Percentiles rank a stretch among this genome's conserved stretches.
Evolutionary conservation across 2,113 vertebrate species (phyloP).

Genomic region (Sardina pilchardus): DNA sequence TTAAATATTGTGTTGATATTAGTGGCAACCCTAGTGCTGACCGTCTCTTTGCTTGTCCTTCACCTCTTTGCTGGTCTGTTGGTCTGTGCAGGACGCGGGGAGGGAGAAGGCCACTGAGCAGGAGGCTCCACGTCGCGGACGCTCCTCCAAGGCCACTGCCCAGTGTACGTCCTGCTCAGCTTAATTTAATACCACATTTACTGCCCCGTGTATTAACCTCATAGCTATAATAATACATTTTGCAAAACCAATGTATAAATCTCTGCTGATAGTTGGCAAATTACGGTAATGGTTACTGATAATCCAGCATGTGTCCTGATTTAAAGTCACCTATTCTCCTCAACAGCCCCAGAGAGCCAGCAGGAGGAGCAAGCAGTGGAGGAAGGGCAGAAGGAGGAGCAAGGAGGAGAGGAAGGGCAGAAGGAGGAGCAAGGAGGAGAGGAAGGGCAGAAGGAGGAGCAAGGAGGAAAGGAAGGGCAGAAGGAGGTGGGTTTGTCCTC

Average conservation of each 20-base stretch:
- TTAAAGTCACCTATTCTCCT: neutral
- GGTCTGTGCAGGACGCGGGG: conserved; percentile 51
- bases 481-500: conserved; percentile 43
- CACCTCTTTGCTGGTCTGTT: neutral
- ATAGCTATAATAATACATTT: too few relatives aligned
- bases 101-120: conserved; percentile 45
- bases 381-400: too few relatives aligned
- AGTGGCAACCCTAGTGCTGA: too few relatives aligned
- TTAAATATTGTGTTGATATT: too few relatives aligned
- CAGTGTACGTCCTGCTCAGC: conserved; percentile 12
- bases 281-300: neutral
- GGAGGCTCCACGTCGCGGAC: conserved; percentile 56
- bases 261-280: too few relatives aligned
- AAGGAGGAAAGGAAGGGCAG: conserved; percentile 32
- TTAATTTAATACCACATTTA: too few relatives aligned
- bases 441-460: conserved; percentile 47
- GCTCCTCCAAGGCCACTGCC: conserved; percentile 46
- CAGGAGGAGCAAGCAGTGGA: too few relatives aligned
- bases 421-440: conserved; percentile 46
- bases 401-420: conserved; percentile 33
- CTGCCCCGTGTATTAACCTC: too few relatives aligned
- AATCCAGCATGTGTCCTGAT: neutral
- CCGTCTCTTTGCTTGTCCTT: too few relatives aligned
- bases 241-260: too few relatives aligned
- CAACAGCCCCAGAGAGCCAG: conserved; percentile 41